Conservation (phyloP, 2,113 vertebrate species). For the Pyrgilauda ruficollis region DNA sequence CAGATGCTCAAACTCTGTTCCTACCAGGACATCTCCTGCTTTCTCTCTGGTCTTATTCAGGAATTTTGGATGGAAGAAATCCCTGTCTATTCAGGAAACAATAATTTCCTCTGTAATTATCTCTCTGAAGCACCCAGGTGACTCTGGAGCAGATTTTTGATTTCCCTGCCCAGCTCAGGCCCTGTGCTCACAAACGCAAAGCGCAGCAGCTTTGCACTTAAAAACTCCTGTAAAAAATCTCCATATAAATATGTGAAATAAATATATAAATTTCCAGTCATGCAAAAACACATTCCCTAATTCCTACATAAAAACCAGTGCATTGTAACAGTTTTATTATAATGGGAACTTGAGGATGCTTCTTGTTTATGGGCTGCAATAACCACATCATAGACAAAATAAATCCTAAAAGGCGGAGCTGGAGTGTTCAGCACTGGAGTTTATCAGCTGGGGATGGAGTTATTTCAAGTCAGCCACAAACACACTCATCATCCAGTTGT, state of each 20-base stretch:
- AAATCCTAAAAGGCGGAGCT: constrained; percentile 9
- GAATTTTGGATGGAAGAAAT: neutral
- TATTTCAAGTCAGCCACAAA: constrained; percentile 1
- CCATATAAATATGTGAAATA: neutral
- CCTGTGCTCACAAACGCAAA: neutral
- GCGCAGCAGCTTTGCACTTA: neutral
- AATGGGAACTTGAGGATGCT: constrained; percentile 64
- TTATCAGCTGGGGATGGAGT: constrained; percentile 45
- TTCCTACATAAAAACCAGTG: constrained; percentile 36
- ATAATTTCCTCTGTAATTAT: neutral
- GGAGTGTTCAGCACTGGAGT: neutral
- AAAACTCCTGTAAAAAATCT: neutral
- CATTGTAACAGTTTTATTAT: constrained; percentile 63
- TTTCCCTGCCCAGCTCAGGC: neutral
- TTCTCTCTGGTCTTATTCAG: neutral
- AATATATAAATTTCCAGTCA: neutral
- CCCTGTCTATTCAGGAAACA: neutral
- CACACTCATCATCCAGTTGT: neutral
- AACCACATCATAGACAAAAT: constrained; percentile 53
- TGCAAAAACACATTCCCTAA: constrained; percentile 26
- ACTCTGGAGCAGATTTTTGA: neutral
- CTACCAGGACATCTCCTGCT: neutral
- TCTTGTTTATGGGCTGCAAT: constrained; percentile 68
- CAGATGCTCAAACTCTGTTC: neutral
- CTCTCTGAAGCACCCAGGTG: neutral